phyloP scores from a whole-genome alignment of 92 coral and sea anemone species.

The Heliopora coerulea region DNA sequence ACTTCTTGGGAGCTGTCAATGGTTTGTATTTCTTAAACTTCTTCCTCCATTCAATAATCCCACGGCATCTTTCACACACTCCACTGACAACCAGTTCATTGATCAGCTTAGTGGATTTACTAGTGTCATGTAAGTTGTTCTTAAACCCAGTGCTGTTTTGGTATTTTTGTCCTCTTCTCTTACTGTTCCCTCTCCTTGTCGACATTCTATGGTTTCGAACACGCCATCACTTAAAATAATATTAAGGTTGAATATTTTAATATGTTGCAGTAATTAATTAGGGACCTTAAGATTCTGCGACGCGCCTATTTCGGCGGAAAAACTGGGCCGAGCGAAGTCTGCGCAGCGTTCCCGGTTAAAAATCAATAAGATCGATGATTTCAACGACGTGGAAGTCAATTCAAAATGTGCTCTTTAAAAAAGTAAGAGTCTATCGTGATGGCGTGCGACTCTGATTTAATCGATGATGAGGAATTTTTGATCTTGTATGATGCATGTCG shows the following conservation, averaged over 20 bases:
- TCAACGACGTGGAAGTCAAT: too few species aligned
- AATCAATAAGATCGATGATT: too few species aligned
- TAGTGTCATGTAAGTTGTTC: conserved; percentile 81
- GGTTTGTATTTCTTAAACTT: conserved; percentile 93
- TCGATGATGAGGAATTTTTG: too few species aligned
- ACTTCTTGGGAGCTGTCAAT: conserved; percentile 79
- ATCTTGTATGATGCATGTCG: too few species aligned
- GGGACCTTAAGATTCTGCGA: too few species aligned
- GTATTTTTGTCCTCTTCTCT: conserved; percentile 78
- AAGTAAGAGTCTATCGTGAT: too few species aligned
- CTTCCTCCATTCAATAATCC: conserved; percentile 88
- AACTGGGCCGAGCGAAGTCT: too few species aligned
- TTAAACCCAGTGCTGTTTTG: conserved; percentile 72
- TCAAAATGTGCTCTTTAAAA: too few species aligned
- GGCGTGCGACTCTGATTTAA: too few species aligned
- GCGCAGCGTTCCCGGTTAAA: too few species aligned
- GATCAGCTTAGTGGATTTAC: conserved; percentile 62
- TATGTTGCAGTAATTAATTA: neutral
- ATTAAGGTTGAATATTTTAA: neutral
- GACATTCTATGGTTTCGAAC: conserved; percentile 48
- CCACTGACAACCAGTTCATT: conserved; percentile 76
- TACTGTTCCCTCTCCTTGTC: conserved; percentile 67
- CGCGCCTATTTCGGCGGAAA: too few species aligned
- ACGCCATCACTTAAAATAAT: neutral
- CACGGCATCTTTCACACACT: conserved; percentile 83